Evolutionary conservation across 2,113 vertebrate genomes (phyloP).

Genomic region (Heterotilapia buettikoferi): DNA sequence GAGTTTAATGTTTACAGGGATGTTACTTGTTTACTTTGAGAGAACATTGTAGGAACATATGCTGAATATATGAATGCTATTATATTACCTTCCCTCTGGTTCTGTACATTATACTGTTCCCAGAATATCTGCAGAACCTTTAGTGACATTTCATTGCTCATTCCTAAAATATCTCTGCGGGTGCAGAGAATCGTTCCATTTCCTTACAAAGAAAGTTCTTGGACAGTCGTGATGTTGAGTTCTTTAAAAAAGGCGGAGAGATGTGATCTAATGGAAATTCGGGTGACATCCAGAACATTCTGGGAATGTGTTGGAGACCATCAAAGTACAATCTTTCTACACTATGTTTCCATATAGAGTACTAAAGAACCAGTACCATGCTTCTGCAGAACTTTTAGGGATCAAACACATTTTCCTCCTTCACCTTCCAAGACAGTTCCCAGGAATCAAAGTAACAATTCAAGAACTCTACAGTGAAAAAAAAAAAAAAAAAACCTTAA

Average conservation of each 20-base stretch:
- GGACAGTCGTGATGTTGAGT: neutral
- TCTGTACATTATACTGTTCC: neutral
- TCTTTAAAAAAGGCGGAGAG: neutral
- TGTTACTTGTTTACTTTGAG: neutral
- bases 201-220: neutral
- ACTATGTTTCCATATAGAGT: neutral
- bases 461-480: neutral
- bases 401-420: neutral
- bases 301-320: neutral
- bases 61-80: neutral
- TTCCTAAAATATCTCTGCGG: neutral
- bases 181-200: neutral
- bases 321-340: neutral
- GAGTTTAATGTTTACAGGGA: neutral
- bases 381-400: neutral
- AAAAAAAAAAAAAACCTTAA: neutral
- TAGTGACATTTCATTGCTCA: neutral
- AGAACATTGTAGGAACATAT: neutral
- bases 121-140: neutral
- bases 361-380: neutral
- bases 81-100: neutral
- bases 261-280: neutral
- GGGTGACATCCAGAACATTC: neutral
- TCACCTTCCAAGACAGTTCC: neutral
- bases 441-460: neutral